These are phyloP conservation scores for Heterotilapia buettikoferi DNA, from an alignment of 2,113 vertebrate species.

Conservation along the genomic window DNA sequence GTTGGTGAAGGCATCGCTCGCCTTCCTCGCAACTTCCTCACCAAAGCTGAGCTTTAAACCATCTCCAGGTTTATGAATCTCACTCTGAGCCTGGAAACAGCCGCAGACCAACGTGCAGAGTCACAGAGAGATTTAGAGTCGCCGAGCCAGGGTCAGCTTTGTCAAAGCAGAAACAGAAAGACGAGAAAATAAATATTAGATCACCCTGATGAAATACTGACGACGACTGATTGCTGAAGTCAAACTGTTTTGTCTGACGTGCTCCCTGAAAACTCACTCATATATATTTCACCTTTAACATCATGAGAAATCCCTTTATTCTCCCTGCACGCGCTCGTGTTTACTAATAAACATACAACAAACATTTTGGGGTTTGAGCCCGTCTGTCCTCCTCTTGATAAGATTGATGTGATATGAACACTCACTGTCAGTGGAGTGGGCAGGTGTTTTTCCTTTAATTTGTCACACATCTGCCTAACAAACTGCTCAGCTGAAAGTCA, in stretches of 20 bases:
- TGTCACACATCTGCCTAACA: neutral
- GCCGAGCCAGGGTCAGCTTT: neutral
- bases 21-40: neutral
- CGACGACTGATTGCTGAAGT: neutral
- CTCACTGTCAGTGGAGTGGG: neutral
- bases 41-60: rapidly evolving
- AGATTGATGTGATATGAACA: neutral
- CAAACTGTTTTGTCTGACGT: rapidly evolving
- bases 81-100: rapidly evolving
- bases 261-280: rapidly evolving
- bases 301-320: neutral
- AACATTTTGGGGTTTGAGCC: neutral
- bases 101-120: neutral
- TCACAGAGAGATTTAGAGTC: neutral
- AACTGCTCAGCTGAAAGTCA: neutral
- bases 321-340: neutral
- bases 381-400: rapidly evolving
- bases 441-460: neutral
- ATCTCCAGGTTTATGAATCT: neutral
- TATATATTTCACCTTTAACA: rapidly evolving
- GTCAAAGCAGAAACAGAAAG: rapidly evolving
- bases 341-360: neutral
- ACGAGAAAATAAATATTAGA: neutral
- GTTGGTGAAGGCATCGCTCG: rapidly evolving
- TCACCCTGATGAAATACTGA: neutral